Conservation (phyloP, 2,113 vertebrate genomes). For the Brachionichthys hirsutus region DNA sequence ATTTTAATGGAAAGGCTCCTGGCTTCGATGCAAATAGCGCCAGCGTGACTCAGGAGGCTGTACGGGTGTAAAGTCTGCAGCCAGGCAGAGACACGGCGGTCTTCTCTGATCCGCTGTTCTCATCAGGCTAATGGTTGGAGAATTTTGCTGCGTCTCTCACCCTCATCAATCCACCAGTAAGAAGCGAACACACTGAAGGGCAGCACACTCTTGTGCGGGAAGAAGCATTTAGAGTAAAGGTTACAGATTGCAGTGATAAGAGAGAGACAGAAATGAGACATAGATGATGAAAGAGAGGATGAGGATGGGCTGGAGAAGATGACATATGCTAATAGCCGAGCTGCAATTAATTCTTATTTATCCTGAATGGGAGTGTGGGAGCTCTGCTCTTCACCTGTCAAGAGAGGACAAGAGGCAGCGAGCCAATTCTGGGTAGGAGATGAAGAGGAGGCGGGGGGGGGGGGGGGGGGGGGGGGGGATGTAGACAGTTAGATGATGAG, state of each 20-base stretch:
- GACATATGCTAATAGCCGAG: conserved; percentile 64
- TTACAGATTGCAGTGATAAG: conserved; percentile 34
- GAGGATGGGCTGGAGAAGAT: conserved; percentile 42
- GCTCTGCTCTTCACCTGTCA: conserved; percentile 51
- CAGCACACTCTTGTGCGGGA: neutral
- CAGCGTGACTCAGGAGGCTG: too few relatives aligned
- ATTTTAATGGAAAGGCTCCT: neutral
- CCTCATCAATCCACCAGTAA: conserved; percentile 28
- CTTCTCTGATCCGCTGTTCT: neutral
- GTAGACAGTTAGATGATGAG: neutral
- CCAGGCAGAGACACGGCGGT: conserved; percentile 2
- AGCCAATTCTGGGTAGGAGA: conserved; percentile 13
- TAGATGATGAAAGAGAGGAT: conserved; percentile 40
- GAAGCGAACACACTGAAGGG: conserved; percentile 4
- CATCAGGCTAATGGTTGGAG: conserved; percentile 10
- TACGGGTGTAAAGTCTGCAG: neutral
- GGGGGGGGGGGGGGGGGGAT: neutral
- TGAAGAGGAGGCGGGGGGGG: conserved; percentile 12
- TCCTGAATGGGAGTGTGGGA: conserved; percentile 46
- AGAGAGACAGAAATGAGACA: conserved; percentile 45
- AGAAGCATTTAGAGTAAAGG: conserved; percentile 36
- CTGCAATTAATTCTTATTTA: conserved; percentile 73
- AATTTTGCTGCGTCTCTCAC: conserved; percentile 13
- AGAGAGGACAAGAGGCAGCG: conserved; percentile 23
- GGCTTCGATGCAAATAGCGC: too few relatives aligned